These are phyloP conservation scores for Trematomus loennbergii DNA, from an alignment of 2,113 vertebrate species.

Conservation along the genomic window DNA sequence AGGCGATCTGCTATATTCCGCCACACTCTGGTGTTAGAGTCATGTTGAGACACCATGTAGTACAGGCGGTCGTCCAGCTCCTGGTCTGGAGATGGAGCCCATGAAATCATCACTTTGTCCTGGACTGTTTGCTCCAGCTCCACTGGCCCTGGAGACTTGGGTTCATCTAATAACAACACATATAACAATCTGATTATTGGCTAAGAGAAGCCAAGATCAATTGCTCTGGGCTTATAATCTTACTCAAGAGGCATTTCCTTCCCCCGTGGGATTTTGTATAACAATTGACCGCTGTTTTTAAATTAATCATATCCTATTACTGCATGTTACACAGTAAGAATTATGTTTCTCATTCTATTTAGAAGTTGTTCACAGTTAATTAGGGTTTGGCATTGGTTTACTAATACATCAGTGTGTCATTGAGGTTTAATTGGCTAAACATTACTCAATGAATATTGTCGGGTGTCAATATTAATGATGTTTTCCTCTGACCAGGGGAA, in stretches of 20 bases:
- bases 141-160: conserved; percentile 86
- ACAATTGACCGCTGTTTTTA: not conserved
- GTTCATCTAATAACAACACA: conserved; percentile 79
- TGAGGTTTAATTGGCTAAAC: not conserved
- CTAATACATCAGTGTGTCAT: conserved; percentile 3
- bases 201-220: not conserved
- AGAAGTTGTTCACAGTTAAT: conserved; percentile 4
- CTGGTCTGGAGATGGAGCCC: conserved; percentile 88
- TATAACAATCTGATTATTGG: not conserved
- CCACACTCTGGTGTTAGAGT: conserved; percentile 84
- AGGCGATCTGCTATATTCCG: conserved; percentile 81
- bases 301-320: conserved; percentile 17
- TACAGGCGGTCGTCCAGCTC: conserved; percentile 79
- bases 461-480: not conserved
- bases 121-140: conserved; percentile 85
- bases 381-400: not conserved
- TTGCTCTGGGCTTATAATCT: not conserved
- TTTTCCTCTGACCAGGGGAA: not conserved
- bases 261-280: not conserved
- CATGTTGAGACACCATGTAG: conserved; percentile 85
- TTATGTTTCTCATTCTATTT: not conserved
- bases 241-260: not conserved
- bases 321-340: not conserved
- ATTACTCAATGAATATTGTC: not conserved
- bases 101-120: conserved; percentile 84